Conservation (phyloP, 2,113 vertebrate species). For the Callopanchax toddi region DNA sequence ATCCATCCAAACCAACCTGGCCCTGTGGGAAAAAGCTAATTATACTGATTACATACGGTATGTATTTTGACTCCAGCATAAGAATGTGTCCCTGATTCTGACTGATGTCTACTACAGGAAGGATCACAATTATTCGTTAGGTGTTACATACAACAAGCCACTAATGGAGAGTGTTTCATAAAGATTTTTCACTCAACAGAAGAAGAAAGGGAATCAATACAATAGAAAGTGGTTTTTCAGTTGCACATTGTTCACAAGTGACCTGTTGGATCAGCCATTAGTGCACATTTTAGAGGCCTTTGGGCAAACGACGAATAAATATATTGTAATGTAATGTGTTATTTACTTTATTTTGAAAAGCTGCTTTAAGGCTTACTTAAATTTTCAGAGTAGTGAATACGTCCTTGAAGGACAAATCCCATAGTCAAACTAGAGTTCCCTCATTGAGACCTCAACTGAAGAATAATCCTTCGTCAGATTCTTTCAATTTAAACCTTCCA, state of each 20-base stretch:
- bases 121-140: background rate
- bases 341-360: constrained; percentile 4
- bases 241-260: background rate
- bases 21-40: too few relatives aligned
- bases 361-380: background rate
- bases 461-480: too few relatives aligned
- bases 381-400: background rate
- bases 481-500: too few relatives aligned
- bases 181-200: background rate
- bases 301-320: background rate
- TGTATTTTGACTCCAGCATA: too few relatives aligned
- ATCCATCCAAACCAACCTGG: too few relatives aligned
- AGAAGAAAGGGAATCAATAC: background rate
- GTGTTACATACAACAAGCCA: background rate
- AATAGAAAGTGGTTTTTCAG: background rate
- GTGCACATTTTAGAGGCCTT: background rate
- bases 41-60: too few relatives aligned
- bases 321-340: background rate
- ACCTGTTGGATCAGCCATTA: background rate
- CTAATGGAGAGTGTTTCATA: background rate
- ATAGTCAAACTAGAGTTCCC: background rate
- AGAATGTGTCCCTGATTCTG: background rate
- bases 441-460: background rate
- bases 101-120: background rate
- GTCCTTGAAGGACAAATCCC: constrained; percentile 1